Evolutionary conservation across 2,113 vertebrate species (phyloP).

Genomic region (Scomber scombrus): DNA sequence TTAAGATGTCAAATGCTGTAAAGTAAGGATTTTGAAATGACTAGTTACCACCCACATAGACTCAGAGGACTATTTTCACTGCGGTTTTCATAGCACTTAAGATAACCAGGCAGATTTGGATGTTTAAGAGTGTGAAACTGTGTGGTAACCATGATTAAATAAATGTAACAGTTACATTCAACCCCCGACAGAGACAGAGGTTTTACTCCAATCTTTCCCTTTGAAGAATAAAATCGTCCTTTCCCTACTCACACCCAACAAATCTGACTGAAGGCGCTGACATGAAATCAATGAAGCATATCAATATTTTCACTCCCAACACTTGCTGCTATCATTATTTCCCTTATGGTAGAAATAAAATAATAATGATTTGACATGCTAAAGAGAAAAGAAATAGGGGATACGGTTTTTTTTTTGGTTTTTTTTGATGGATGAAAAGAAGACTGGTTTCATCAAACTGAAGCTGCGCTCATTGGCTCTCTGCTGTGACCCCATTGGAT

Average conservation of each 20-base stretch:
- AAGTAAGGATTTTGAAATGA: neutral
- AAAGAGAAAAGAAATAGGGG: conserved; percentile 55
- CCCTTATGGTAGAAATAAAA: conserved; percentile 19
- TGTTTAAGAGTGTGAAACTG: neutral
- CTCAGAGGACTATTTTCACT: conserved; percentile 2
- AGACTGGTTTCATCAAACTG: conserved; percentile 64
- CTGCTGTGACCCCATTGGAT: conserved; percentile 78
- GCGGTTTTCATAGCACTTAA: neutral
- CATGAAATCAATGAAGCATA: conserved; percentile 41
- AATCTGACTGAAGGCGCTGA: neutral
- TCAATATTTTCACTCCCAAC: conserved; percentile 42
- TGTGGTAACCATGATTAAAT: neutral
- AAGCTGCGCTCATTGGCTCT: conserved; percentile 59
- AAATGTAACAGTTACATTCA: neutral
- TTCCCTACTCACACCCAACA: neutral
- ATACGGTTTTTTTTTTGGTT: conserved; percentile 39
- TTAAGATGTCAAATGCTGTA: neutral
- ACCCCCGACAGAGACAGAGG: neutral
- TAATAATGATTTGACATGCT: conserved; percentile 44
- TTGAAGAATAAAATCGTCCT: conserved; percentile 3
- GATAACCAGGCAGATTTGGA: neutral
- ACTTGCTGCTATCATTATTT: conserved; percentile 35
- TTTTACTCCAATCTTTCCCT: neutral
- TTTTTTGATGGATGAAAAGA: conserved; percentile 64
- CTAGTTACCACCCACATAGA: neutral